Conservation (phyloP, 2,888 invertebrate species). For the Aleiodes leptofemur region DNA sequence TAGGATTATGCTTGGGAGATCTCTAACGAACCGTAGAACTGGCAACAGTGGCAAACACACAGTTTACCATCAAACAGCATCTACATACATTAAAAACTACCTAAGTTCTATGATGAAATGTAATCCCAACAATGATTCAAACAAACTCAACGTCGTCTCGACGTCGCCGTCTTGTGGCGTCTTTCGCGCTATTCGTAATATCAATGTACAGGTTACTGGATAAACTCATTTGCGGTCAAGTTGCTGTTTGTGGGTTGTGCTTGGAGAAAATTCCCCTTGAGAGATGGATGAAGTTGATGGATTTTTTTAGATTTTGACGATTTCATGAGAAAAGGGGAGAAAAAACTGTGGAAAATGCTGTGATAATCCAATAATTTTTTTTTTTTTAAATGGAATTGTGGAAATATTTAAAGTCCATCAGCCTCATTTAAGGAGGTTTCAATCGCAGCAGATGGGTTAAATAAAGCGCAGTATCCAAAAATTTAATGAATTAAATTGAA, state of each 20-base stretch:
- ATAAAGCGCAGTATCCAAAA: too few species aligned
- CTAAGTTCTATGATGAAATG: constrained; percentile 3
- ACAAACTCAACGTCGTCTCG: not conserved
- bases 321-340: not conserved
- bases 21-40: constrained; percentile 35
- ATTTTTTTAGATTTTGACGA: not conserved
- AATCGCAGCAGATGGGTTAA: too few species aligned
- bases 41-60: constrained; percentile 44
- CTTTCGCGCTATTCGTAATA: not conserved
- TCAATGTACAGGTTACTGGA: constrained; percentile 11
- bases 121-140: constrained; percentile 10
- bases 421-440: too few species aligned
- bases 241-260: not conserved
- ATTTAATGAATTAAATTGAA: too few species aligned
- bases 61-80: not conserved
- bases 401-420: too few species aligned
- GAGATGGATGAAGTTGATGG: not conserved
- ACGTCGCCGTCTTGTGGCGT: constrained; percentile 16
- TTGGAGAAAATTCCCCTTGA: not conserved
- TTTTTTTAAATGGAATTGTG: too few species aligned
- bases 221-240: constrained; percentile 5
- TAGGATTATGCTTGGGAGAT: constrained; percentile 15
- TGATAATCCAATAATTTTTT: too few species aligned
- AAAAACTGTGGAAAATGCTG: constrained; percentile 28
- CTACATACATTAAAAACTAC: not conserved